These are phyloP conservation scores for Gobionotothen gibberifrons DNA, from an alignment of 2,797 vertebrate species.

Conservation along the genomic window DNA sequence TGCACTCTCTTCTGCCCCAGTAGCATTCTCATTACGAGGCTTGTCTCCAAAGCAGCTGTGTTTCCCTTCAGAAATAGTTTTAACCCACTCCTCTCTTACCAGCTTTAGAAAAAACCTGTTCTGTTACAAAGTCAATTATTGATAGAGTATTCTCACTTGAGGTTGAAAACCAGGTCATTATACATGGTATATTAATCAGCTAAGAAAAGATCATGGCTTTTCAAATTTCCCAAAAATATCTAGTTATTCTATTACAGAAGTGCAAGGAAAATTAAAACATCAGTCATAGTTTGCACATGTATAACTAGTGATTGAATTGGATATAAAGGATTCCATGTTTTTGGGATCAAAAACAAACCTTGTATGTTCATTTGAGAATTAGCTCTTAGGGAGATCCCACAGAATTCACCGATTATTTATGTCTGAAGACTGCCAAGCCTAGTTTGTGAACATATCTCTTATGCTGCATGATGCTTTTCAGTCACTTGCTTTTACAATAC, in stretches of 20 bases:
- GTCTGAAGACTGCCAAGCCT: slow-evolving; percentile 91
- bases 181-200: slow-evolving; percentile 33
- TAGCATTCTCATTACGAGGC: slow-evolving; percentile 66
- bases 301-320: slow-evolving; percentile 57
- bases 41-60: slow-evolving; percentile 72
- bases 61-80: slow-evolving; percentile 62
- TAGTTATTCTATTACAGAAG: slow-evolving; percentile 18
- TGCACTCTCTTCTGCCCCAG: slow-evolving; percentile 77
- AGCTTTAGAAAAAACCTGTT: slow-evolving; percentile 49
- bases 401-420: slow-evolving; percentile 73
- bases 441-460: slow-evolving; percentile 88
- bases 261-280: slow-evolving; percentile 36
- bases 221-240: slow-evolving; percentile 45
- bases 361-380: slow-evolving; percentile 59
- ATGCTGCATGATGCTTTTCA: slow-evolving; percentile 90
- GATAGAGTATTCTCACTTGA: slow-evolving; percentile 29
- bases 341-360: slow-evolving; percentile 39
- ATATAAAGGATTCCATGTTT: slow-evolving; percentile 52
- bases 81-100: slow-evolving; percentile 41
- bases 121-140: slow-evolving; percentile 27
- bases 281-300: slow-evolving; percentile 37
- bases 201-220: slow-evolving; percentile 23
- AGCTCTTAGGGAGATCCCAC: slow-evolving; percentile 73
- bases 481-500: slow-evolving; percentile 86
- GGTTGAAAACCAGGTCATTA: slow-evolving; percentile 22